Conservation (phyloP, 2,888 invertebrate species). For the Phyllotreta cruciferae region DNA sequence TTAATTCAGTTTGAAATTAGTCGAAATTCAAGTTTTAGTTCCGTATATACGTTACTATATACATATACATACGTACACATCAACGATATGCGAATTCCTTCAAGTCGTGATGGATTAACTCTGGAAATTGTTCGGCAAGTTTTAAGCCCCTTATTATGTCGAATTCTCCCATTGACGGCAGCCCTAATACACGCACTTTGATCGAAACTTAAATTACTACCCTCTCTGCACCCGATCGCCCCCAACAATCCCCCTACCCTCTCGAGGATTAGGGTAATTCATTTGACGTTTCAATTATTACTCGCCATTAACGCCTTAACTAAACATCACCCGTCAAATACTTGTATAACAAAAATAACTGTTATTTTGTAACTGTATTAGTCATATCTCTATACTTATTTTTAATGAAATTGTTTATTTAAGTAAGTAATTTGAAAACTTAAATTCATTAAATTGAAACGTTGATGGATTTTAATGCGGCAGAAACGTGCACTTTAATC, state of each 20-base stretch:
- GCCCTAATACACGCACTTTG: conserved; percentile 10
- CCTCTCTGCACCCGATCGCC: neutral
- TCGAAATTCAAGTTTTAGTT: conserved; percentile 25
- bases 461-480: too few species aligned
- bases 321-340: too few species aligned
- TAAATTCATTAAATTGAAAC: too few species aligned
- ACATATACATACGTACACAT: conserved; percentile 14
- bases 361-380: too few species aligned
- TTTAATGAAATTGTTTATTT: too few species aligned
- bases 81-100: conserved; percentile 25
- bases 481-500: too few species aligned
- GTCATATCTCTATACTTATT: too few species aligned
- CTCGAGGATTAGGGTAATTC: too few species aligned
- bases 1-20: conserved; percentile 31
- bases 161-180: conserved; percentile 20
- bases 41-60: conserved; percentile 19
- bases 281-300: too few species aligned
- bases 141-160: conserved; percentile 27
- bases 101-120: conserved; percentile 26
- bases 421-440: too few species aligned
- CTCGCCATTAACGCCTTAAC: too few species aligned
- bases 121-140: conserved; percentile 31
- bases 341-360: too few species aligned
- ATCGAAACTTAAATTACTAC: neutral
- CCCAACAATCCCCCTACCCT: neutral